Base-by-base conservation (phyloP, 2,888 invertebrate species). In the Synergus japonicus region DNA sequence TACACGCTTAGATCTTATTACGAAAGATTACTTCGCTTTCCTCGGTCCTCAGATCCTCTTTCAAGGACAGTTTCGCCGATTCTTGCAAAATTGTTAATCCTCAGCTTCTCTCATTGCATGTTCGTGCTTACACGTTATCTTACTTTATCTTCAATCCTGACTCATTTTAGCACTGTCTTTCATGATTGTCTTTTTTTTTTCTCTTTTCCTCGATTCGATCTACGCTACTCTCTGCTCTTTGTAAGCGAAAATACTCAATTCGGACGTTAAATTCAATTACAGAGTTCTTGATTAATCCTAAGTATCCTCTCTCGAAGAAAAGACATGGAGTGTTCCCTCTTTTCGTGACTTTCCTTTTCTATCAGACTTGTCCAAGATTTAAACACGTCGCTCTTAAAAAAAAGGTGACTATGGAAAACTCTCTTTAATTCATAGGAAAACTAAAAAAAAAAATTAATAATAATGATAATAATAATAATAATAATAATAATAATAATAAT, bases 161-260 rank as follows among this genome's bases (percentile, higher is more conserved):
- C 49, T 73, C 46, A 73, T 73, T 73, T 49, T 37, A 49, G 9
- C 69, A 73, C 69, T 73, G 69, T 73, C 77, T 79, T 77, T 66
- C 73, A 49, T 49, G 69, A 84, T 76, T 79, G 76, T 63, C 69
- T 77, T 81, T 80, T 83, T 81, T 80, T 83, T 79, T 76, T 79
- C 81, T 64, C 81, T 83, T 82, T 80, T 83, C 81, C 79, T 81
- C 65, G 76, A 78, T 80, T 82, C 85, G 83, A 79, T 66, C 81
- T 84, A 82, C 83, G 82, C 81, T 80, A 82, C 86, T 84, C 84
- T 85, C 79, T 81, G 86, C 86, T 89, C 91, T 92, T 92, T 91
- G 91, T 91, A 91, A 91, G 90, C 91, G 89, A 91, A 91, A 92
- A 92, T 89, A 88, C 89, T 90, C 89, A 89, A 91, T 91, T 91